Evolutionary conservation across 1,140 invertebrate genomes (phyloP), one percentile per base, ranked within the genome.

Genomic region (Brachionus asplanchnoidis): DNA sequence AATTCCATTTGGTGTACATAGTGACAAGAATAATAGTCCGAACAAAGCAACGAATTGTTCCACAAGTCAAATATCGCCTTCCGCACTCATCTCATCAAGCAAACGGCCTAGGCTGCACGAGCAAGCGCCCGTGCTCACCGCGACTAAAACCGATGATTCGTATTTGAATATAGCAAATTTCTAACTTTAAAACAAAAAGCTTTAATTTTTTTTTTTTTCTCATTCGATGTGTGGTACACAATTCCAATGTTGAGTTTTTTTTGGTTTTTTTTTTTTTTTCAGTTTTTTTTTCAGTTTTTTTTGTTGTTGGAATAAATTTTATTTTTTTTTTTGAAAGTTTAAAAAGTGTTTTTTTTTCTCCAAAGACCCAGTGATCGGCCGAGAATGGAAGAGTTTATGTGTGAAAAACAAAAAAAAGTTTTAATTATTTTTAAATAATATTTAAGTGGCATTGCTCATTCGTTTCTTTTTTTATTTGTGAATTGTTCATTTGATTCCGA

Each of bases 131-230:
- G 53, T 60, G 53, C 53, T 23, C 9, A 20, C 66, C 32, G 32
- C 32, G 32, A 68, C 26, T 32, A 68, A 28, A 68, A 68, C 26
- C 66, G 66, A 68, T 32, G 66, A 68, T n/a, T 40, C 26, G 11
- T 68, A 68, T 68, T 68, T 68, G 17, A 68, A 68, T 68, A 68
- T 68, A 68, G 66, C 66, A 40, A 68, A 68, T 68, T 68, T 68
- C 32, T 68, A n/a, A 68, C n/a, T 68, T 60, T 17, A 23, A 60
- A 23, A 60, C n/a, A 60, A 60, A 60, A 17, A 60, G 53, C 53
- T 56, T 56, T 56, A 56, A 56, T 56, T 1, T 12, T 46, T 56
- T 46, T 56, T 56, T 56, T 56, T 8, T 32, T 32, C 28, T 32
- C n/a, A 56, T 56, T 56, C 53, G 53, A 56, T 56, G 53, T 56